These are phyloP conservation scores for Micronycteris hirsuta DNA, from an alignment of 2,113 vertebrate genomes.

Conservation along the genomic window DNA sequence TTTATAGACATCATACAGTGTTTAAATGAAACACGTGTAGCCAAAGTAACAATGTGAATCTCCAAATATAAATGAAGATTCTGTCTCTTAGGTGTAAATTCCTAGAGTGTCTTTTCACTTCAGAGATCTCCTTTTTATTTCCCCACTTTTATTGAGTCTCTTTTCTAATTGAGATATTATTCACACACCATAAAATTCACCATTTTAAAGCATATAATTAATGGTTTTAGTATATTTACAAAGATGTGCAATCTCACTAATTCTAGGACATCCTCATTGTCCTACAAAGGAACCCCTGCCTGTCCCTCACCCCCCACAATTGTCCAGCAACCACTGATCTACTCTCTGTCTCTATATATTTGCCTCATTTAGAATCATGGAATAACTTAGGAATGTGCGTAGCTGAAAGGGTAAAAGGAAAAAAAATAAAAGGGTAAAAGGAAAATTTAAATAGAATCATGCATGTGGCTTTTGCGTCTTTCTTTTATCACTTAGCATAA, in stretches of 20 bases:
- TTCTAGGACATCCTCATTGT: neutral
- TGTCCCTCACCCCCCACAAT: neutral
- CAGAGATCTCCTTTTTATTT: neutral
- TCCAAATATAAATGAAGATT: neutral
- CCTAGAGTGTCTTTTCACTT: neutral
- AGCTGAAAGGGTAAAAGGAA: neutral
- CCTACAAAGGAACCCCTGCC: neutral
- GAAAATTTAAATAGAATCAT: neutral
- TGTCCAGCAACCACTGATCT: neutral
- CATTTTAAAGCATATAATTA: neutral
- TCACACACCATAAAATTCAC: neutral
- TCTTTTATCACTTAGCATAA: neutral
- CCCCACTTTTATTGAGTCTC: neutral
- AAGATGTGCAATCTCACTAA: neutral
- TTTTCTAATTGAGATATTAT: neutral
- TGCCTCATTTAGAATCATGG: neutral
- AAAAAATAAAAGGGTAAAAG: neutral
- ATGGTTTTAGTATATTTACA: neutral
- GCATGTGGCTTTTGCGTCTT: neutral
- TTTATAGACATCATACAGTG: neutral
- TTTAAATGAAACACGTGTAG: neutral
- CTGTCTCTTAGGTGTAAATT: neutral
- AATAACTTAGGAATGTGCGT: neutral
- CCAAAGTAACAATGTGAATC: neutral
- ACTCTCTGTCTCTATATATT: neutral